Evolutionary conservation across 2,113 vertebrate species (phyloP).

Genomic region (Falcunculus frontatus): DNA sequence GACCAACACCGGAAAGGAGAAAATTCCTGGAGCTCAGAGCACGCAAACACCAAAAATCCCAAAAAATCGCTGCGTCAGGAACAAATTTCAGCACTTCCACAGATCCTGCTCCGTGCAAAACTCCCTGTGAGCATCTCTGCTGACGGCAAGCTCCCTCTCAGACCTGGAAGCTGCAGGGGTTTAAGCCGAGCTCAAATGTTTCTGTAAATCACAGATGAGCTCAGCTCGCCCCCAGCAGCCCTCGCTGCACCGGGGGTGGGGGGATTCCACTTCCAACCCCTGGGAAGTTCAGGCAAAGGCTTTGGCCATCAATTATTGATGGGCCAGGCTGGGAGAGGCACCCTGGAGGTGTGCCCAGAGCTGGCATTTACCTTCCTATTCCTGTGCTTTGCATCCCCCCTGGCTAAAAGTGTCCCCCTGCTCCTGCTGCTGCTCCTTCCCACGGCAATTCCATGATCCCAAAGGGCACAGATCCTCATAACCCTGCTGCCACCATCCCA

Average conservation of each 20-base stretch:
- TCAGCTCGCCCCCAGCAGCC: background rate
- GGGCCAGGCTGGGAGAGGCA: background rate
- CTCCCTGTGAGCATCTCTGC: background rate
- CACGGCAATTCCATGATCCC: too few relatives aligned
- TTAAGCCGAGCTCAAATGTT: background rate
- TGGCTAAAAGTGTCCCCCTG: background rate
- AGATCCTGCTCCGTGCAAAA: background rate
- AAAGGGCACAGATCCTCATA: too few relatives aligned
- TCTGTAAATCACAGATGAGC: background rate
- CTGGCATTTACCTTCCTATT: background rate
- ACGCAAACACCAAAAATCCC: background rate
- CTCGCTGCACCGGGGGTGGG: background rate
- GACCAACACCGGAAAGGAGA: background rate
- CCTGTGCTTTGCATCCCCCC: background rate
- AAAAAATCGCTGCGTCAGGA: background rate
- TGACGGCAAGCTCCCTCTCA: background rate
- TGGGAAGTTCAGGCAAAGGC: background rate
- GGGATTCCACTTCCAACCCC: background rate
- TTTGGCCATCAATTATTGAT: background rate
- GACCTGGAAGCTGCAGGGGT: background rate
- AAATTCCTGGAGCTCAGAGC: background rate
- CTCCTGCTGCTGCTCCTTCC: background rate
- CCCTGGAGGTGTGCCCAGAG: background rate
- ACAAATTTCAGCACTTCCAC: rapidly evolving
- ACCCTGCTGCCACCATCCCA: too few relatives aligned